These are phyloP conservation scores for Oophaga pumilio DNA, from an alignment of 2,113 vertebrate genomes.

Conservation along the genomic window DNA sequence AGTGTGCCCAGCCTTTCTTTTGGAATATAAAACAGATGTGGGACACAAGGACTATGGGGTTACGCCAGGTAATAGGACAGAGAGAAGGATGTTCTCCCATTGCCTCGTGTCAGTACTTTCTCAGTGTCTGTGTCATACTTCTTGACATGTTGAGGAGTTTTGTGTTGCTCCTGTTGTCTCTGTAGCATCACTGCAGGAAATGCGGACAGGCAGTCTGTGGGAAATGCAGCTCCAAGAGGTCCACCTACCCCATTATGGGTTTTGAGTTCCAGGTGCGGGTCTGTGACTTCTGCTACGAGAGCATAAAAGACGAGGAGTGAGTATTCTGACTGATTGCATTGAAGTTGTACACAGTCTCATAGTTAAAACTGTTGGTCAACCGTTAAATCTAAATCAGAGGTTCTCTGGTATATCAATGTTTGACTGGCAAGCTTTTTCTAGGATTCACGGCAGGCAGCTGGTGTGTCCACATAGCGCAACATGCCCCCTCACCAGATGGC, in stretches of 20 bases:
- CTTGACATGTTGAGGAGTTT: background rate
- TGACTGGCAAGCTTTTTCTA: no score
- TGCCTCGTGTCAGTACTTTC: background rate
- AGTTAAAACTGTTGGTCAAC: no score
- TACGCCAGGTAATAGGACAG: slow-evolving; percentile 84
- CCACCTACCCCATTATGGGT: slow-evolving; percentile 92
- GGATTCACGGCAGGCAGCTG: no score
- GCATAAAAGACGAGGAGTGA: slow-evolving; percentile 97
- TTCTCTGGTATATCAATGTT: no score
- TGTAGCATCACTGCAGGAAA: slow-evolving; percentile 95
- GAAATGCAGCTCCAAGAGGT: slow-evolving; percentile 92
- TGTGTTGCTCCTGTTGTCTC: background rate
- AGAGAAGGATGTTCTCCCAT: background rate
- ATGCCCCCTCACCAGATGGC: no score
- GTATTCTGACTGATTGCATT: slow-evolving; percentile 62
- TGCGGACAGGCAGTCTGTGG: slow-evolving; percentile 94
- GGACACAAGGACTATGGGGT: slow-evolving; percentile 91
- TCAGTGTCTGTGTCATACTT: background rate
- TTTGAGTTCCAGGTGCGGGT: slow-evolving; percentile 97
- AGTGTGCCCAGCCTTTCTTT: slow-evolving; percentile 96
- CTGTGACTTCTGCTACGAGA: slow-evolving; percentile 89
- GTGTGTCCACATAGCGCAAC: no score
- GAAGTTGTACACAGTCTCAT: no score
- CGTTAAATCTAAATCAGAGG: no score
- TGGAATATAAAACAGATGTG: slow-evolving; percentile 99